Percentiles rank a stretch among this genome's conserved stretches.
phyloP scores from a whole-genome alignment of 2,888 invertebrate species.

The Netelia melanura region DNA sequence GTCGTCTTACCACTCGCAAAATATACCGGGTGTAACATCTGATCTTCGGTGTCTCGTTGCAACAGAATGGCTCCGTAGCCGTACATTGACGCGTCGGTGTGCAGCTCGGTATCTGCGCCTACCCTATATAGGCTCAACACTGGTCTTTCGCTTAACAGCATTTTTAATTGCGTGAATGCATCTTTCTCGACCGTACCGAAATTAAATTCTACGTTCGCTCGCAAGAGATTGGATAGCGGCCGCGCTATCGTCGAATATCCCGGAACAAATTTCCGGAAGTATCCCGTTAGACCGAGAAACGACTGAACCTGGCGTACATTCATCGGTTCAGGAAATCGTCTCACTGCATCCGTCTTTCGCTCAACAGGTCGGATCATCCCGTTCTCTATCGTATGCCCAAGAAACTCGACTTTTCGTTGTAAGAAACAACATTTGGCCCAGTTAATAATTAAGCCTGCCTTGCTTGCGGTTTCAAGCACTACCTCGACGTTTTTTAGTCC shows the following conservation, averaged over 20 bases:
- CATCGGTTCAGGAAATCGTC: slow-evolving; percentile 64
- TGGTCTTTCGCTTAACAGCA: slow-evolving; percentile 31
- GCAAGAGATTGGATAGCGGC: slow-evolving; percentile 60
- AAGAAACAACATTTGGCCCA: slow-evolving; percentile 70
- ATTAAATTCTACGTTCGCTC: slow-evolving; percentile 47
- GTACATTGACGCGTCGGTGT: slow-evolving; percentile 56
- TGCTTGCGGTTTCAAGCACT: slow-evolving; percentile 66
- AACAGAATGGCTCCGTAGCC: slow-evolving; percentile 69
- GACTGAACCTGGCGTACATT: slow-evolving; percentile 62
- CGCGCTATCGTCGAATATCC: slow-evolving; percentile 62
- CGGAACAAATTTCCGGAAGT: slow-evolving; percentile 68
- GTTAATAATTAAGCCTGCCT: slow-evolving; percentile 68
- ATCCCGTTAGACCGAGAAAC: slow-evolving; percentile 68
- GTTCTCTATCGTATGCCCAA: slow-evolving; percentile 59
- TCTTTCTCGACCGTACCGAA: slow-evolving; percentile 59
- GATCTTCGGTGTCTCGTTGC: slow-evolving; percentile 62
- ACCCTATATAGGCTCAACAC: slow-evolving; percentile 27
- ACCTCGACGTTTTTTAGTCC: slow-evolving; percentile 47
- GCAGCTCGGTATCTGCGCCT: slow-evolving; percentile 53
- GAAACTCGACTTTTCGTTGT: slow-evolving; percentile 65
- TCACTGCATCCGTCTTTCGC: slow-evolving; percentile 53
- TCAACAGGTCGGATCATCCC: slow-evolving; percentile 64
- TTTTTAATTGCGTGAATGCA: slow-evolving; percentile 65
- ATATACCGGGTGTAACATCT: slow-evolving; percentile 70
- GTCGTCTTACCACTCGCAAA: slow-evolving; percentile 72